Percentiles rank a stretch among this genome's conserved stretches.
These are phyloP conservation scores for Bradysia coprophila DNA, from an alignment of 1,140 invertebrate genomes.

Conservation along the genomic window DNA sequence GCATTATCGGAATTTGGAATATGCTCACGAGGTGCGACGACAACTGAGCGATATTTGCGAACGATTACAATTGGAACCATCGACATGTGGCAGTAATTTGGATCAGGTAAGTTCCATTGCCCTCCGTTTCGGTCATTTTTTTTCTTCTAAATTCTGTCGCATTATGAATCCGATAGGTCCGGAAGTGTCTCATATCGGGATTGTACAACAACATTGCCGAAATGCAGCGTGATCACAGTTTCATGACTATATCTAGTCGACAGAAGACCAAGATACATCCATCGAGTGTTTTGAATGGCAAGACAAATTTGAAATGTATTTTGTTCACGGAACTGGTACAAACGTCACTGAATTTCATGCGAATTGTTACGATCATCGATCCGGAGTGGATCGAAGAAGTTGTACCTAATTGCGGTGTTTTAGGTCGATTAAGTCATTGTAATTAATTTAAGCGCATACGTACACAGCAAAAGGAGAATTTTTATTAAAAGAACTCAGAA, in stretches of 20 bases:
- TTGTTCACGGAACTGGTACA: slow-evolving; percentile 80
- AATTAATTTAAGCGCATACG: too few relatives aligned
- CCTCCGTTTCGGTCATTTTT: not conserved
- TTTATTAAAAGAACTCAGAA: too few relatives aligned
- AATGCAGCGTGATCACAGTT: slow-evolving; percentile 53
- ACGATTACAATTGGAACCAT: slow-evolving; percentile 39
- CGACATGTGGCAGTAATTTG: slow-evolving; percentile 54
- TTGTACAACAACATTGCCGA: slow-evolving; percentile 83
- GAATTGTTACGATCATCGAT: slow-evolving; percentile 50
- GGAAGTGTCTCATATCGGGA: slow-evolving; percentile 63
- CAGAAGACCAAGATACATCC: slow-evolving; percentile 18
- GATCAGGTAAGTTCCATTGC: slow-evolving; percentile 27
- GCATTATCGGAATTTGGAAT: slow-evolving; percentile 66
- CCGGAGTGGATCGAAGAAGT: slow-evolving; percentile 51
- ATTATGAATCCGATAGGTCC: too few relatives aligned
- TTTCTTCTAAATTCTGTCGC: not conserved
- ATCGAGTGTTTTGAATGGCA: slow-evolving; percentile 20
- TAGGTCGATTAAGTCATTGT: slow-evolving; percentile 6
- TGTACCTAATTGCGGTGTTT: slow-evolving; percentile 25
- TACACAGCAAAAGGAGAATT: too few relatives aligned
- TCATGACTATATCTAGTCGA: slow-evolving; percentile 41
- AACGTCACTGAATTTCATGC: slow-evolving; percentile 68
- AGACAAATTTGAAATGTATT: slow-evolving; percentile 55
- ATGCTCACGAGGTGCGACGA: slow-evolving; percentile 60
- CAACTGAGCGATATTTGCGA: slow-evolving; percentile 67